Evolutionary conservation across 2,797 vertebrate genomes (phyloP).

Genomic region (Eulemur albifrons): DNA sequence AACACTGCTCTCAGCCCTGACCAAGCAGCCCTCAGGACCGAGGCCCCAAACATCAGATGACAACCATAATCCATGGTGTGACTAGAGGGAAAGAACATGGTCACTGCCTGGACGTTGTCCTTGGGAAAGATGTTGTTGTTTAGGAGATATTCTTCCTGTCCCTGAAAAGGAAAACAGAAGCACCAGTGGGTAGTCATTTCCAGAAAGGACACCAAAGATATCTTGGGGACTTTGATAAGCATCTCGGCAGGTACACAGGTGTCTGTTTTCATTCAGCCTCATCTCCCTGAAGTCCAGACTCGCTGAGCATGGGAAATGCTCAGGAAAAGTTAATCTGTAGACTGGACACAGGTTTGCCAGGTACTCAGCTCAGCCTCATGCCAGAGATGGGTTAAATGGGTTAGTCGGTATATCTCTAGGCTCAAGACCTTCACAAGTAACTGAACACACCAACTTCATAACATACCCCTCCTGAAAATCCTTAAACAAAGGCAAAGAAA

Average conservation of each 20-base stretch:
- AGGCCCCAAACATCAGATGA: background rate
- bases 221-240: background rate
- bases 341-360: background rate
- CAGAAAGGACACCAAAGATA: background rate
- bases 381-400: background rate
- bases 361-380: background rate
- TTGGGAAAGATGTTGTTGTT: background rate
- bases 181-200: background rate
- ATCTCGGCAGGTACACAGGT: background rate
- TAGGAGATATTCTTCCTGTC: background rate
- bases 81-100: background rate
- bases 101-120: background rate
- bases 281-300: background rate
- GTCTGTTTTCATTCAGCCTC: background rate
- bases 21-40: background rate
- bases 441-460: background rate
- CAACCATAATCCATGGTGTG: background rate
- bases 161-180: conserved; percentile 16
- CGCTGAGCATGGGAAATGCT: background rate
- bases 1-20: background rate
- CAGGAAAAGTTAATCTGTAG: background rate
- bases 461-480: background rate
- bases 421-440: background rate
- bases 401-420: background rate
- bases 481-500: conserved; percentile 23